Percentiles rank a stretch among this genome's conserved stretches.
phyloP scores from a whole-genome alignment of 2,888 invertebrate species.

The Eupithecia inturbata region DNA sequence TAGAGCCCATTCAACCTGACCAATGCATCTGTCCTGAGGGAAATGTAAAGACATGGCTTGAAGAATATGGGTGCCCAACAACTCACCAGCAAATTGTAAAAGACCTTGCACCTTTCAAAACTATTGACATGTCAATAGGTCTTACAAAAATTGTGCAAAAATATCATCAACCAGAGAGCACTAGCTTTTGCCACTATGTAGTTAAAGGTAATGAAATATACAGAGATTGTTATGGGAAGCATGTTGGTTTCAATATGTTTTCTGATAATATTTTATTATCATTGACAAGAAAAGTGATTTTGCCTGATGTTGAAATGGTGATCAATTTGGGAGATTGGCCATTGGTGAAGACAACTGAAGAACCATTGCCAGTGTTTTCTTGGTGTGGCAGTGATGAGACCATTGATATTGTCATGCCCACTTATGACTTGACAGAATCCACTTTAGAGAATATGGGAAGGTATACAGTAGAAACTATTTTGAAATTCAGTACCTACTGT shows the following conservation, averaged over 20 bases:
- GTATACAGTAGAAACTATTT: constrained; percentile 71
- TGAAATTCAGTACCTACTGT: not conserved
- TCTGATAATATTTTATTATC: constrained; percentile 94
- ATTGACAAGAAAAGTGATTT: constrained; percentile 89
- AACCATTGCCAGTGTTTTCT: constrained; percentile 93
- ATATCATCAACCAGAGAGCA: constrained; percentile 90
- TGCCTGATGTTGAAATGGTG: constrained; percentile 96
- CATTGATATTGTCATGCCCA: constrained; percentile 95
- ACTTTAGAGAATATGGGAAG: constrained; percentile 96
- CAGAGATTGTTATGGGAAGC: constrained; percentile 95
- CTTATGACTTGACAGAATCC: constrained; percentile 97
- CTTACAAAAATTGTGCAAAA: constrained; percentile 86
- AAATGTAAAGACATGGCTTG: constrained; percentile 86
- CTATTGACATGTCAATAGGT: constrained; percentile 88
- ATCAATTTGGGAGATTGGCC: constrained; percentile 99
- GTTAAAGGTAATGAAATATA: constrained; percentile 92
- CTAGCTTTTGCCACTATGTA: constrained; percentile 95
- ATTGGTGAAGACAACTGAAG: constrained; percentile 84
- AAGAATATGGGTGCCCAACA: constrained; percentile 86
- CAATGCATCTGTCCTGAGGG: constrained; percentile 92
- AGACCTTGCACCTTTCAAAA: constrained; percentile 88
- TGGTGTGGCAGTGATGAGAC: constrained; percentile 97
- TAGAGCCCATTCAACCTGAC: constrained; percentile 90
- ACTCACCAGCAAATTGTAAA: constrained; percentile 87
- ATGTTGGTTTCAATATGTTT: constrained; percentile 98